Evolutionary conservation across 2,797 vertebrate species (phyloP).

Genomic region (Heterohyrax brucei): DNA sequence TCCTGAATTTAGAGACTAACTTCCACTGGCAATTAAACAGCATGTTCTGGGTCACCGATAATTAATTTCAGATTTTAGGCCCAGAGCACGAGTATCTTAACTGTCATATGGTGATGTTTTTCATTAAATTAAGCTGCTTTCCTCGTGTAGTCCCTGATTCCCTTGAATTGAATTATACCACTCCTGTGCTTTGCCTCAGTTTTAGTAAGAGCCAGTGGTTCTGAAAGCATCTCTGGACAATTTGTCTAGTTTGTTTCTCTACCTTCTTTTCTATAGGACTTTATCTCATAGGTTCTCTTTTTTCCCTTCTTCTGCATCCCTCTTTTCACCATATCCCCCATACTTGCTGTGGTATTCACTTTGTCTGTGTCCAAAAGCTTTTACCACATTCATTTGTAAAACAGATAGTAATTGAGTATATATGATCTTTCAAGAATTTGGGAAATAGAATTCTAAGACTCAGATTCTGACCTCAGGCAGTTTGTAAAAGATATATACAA

Average conservation of each 20-base stretch:
- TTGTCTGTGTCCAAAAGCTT: background rate
- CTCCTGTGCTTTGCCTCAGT: slow-evolving; percentile 17
- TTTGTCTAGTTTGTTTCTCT: background rate
- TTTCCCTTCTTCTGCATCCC: background rate
- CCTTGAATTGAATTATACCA: background rate
- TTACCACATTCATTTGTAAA: background rate
- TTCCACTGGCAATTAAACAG: background rate
- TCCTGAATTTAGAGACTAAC: slow-evolving; percentile 42
- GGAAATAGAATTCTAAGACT: slow-evolving; percentile 31
- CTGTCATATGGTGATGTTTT: slow-evolving; percentile 7
- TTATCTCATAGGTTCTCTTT: background rate
- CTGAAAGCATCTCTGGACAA: background rate
- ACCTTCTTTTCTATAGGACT: slow-evolving; percentile 23
- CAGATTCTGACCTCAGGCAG: slow-evolving; percentile 24
- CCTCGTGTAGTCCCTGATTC: background rate
- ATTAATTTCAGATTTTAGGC: slow-evolving; percentile 62
- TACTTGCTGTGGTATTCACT: background rate
- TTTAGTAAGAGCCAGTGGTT: background rate
- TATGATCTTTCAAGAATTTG: background rate
- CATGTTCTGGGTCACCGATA: slow-evolving; percentile 9
- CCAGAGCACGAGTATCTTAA: background rate
- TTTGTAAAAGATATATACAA: background rate
- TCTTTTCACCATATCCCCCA: background rate
- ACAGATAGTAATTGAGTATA: slow-evolving; percentile 15
- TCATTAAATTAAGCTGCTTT: slow-evolving; percentile 1